Evolutionary conservation across 2,888 invertebrate genomes (phyloP).

Genomic region (Adineta ricciae): DNA sequence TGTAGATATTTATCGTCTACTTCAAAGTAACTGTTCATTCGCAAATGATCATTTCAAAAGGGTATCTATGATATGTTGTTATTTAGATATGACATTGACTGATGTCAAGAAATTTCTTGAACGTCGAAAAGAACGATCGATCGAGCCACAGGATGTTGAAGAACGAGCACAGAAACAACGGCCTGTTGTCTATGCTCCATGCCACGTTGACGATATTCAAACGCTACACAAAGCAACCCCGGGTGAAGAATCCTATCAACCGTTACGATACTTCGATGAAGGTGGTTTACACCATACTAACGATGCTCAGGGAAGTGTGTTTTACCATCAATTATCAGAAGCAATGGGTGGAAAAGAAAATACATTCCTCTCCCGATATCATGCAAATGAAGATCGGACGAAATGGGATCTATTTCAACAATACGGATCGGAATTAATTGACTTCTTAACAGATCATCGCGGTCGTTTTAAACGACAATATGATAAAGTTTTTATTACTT

Average conservation of each 20-base stretch:
- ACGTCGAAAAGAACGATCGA: background rate
- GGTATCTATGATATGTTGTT: background rate
- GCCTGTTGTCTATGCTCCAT: slow-evolving; percentile 11
- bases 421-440: slow-evolving; percentile 3
- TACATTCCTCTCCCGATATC: background rate
- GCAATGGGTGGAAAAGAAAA: background rate
- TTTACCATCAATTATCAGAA: background rate
- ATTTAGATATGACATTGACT: background rate
- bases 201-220: slow-evolving; percentile 2
- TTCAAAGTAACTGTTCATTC: background rate
- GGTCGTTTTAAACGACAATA: background rate
- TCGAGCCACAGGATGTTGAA: background rate
- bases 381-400: background rate
- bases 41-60: background rate
- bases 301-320: background rate
- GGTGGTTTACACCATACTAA: background rate
- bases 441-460: background rate
- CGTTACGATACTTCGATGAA: background rate
- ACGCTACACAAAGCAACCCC: background rate
- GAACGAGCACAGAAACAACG: background rate
- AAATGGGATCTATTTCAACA: background rate
- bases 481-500: slow-evolving; percentile 9
- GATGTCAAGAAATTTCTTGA: background rate
- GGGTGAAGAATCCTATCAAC: background rate
- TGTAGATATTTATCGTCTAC: background rate